Base-by-base conservation (phyloP, 1,140 invertebrate genomes). In the Drosophila pruinosa region DNA sequence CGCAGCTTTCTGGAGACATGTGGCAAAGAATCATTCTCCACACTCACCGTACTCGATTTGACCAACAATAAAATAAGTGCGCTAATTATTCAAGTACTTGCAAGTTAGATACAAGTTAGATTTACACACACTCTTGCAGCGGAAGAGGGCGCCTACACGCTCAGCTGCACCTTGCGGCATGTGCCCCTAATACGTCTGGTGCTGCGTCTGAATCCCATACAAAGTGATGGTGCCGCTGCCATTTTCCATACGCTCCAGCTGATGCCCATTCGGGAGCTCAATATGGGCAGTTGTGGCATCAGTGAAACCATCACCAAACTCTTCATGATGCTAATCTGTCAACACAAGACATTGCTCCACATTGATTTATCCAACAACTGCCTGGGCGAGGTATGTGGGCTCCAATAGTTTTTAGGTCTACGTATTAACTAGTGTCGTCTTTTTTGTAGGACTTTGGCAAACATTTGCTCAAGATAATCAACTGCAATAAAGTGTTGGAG, bases 1-100 rank as follows among this genome's bases (percentile, higher is more conserved):
- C 78, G 85, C 10, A 57, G 78, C 45, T 89, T 92, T 50, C 61
- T 91, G 15, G 81, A 89, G 57, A 81, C 74, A 17, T 89, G 85
- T 3, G 78, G 78, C 52, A 72, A 75, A 10, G 90, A 92, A 56
- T 78, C 90, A 2, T 90, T 91, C 26, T 54, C 62, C 5, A 90
- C 82, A 4, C 65, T 92, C 0, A 89, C 78, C 6, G 38, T 72
- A 3, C 74, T 92, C 1, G 79, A 91, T 50, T 63, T 92, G 50
- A 90, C 80, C 14, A 91, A 92, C 59, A 92, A 92, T 62, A 78
- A 76, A 57, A 91, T 92, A 4, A 78, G 91, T 92, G 38, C 39
- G 83, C 47, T 3, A 5, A 21, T 17, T 2, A 14, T 0, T 10
- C 1, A n/a, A n/a, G n/a, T n/a, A n/a, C n/a, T n/a, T n/a, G n/a